These are phyloP conservation scores for Atractosteus spatula DNA, from an alignment of 2,113 vertebrate genomes.

Conservation along the genomic window DNA sequence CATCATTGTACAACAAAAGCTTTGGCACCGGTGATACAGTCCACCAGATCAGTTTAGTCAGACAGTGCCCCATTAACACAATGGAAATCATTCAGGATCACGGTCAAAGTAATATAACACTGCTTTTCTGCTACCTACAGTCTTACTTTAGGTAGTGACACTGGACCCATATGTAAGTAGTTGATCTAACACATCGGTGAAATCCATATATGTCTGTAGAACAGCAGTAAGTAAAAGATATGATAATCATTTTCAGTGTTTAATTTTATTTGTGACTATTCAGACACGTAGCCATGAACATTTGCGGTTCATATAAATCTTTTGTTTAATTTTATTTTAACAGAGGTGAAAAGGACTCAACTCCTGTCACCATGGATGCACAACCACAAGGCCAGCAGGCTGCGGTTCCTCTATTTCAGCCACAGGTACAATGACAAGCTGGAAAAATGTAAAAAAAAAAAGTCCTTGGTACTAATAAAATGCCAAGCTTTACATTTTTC, in stretches of 20 bases:
- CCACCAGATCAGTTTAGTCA: slow-evolving; percentile 12
- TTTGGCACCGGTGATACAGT: neutral
- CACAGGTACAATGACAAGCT: slow-evolving; percentile 72
- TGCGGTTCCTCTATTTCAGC: slow-evolving; percentile 77
- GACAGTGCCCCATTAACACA: slow-evolving; percentile 37
- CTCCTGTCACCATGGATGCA: slow-evolving; percentile 78
- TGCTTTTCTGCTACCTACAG: slow-evolving; percentile 19
- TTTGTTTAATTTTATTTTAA: slow-evolving; percentile 35
- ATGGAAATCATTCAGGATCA: slow-evolving; percentile 27
- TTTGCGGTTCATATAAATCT: neutral
- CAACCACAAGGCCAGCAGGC: slow-evolving; percentile 85
- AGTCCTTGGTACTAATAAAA: neutral
- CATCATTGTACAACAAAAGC: too few relatives aligned
- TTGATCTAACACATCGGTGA: neutral
- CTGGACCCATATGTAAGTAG: neutral
- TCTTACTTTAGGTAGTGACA: neutral
- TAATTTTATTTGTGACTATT: too few relatives aligned
- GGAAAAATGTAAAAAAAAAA: neutral
- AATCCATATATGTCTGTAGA: neutral
- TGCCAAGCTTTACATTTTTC: neutral
- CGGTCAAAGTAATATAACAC: slow-evolving; percentile 26
- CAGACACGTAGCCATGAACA: neutral
- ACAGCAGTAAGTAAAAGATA: neutral
- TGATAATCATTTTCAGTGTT: too few relatives aligned
- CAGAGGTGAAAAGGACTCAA: slow-evolving; percentile 63